These are phyloP conservation scores for Teleogryllus oceanicus DNA, from an alignment of 2,888 invertebrate genomes.

Conservation along the genomic window DNA sequence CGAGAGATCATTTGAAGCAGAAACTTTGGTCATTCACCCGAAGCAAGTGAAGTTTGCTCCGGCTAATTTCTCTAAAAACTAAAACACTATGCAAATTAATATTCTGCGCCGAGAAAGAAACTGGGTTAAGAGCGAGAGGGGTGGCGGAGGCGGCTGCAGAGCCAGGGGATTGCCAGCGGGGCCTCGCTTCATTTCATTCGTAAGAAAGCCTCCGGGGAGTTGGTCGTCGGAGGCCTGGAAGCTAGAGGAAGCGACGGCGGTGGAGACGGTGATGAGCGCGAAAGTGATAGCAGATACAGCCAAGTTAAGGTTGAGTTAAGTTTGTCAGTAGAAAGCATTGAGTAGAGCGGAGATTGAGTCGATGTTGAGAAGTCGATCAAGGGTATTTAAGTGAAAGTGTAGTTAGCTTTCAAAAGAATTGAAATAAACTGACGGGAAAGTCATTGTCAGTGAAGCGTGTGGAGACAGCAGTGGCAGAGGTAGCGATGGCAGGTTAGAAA, in stretches of 20 bases:
- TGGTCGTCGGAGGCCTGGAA: not conserved
- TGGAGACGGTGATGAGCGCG: not conserved
- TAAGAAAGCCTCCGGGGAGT: not conserved
- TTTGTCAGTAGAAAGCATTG: too few relatives aligned
- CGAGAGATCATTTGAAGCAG: not conserved
- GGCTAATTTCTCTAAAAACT: slow-evolving; percentile 18
- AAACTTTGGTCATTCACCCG: not conserved
- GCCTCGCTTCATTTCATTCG: slow-evolving; percentile 7
- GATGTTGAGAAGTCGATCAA: too few relatives aligned
- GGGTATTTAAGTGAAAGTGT: too few relatives aligned
- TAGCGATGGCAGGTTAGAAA: too few relatives aligned
- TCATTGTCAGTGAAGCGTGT: too few relatives aligned
- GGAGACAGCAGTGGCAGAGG: too few relatives aligned
- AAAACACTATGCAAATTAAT: slow-evolving; percentile 18
- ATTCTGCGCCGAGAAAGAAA: not conserved
- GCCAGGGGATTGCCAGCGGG: not conserved
- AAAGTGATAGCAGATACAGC: too few relatives aligned
- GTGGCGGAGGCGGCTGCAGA: not conserved
- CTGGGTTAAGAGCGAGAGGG: slow-evolving; percentile 8
- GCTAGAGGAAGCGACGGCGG: not conserved
- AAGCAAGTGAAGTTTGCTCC: not conserved
- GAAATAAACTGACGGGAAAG: too few relatives aligned
- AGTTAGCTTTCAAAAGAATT: too few relatives aligned
- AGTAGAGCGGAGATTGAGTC: too few relatives aligned
- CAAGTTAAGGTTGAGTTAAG: too few relatives aligned